These are phyloP conservation scores for Astyanax mexicanus DNA, from an alignment of 2,797 vertebrate species.

Conservation along the genomic window DNA sequence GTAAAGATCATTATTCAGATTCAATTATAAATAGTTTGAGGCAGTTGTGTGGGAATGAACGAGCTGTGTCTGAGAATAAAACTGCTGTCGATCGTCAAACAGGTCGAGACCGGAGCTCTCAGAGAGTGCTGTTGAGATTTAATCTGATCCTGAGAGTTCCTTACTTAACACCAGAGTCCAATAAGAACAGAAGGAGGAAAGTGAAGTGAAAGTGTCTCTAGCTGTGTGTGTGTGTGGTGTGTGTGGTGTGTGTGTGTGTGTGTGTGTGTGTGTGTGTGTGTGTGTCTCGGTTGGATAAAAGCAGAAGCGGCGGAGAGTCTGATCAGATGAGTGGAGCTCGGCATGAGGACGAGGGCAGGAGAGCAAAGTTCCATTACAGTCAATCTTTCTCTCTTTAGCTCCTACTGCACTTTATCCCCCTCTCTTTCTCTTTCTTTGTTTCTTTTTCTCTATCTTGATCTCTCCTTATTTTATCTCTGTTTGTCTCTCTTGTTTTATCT, in stretches of 20 bases:
- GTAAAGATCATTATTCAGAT: too few relatives aligned
- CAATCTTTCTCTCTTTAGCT: too few relatives aligned
- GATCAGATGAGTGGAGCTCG: slow-evolving; percentile 33
- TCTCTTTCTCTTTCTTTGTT: slow-evolving; percentile 4
- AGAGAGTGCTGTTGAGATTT: not conserved
- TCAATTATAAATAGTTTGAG: too few relatives aligned
- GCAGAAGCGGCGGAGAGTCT: slow-evolving; percentile 3
- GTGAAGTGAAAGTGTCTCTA: slow-evolving; percentile 1
- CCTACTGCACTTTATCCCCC: not conserved
- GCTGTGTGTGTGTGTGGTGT: not conserved
- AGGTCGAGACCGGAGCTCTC: not conserved
- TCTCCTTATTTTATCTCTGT: not conserved
- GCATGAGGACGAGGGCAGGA: not conserved
- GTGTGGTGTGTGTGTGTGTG: not conserved
- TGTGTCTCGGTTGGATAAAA: slow-evolving; percentile 33
- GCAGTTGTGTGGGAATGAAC: too few relatives aligned
- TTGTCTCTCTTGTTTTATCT: not conserved
- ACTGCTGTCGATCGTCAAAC: not conserved
- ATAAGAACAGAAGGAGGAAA: not conserved
- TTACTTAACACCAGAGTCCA: not conserved
- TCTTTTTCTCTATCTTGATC: slow-evolving; percentile 19
- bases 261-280: not conserved
- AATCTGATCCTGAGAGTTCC: not conserved
- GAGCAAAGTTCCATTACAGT: not conserved
- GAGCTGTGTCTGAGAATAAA: not conserved